Conservation (phyloP, 2,113 vertebrate genomes). For the Chionis minor region DNA sequence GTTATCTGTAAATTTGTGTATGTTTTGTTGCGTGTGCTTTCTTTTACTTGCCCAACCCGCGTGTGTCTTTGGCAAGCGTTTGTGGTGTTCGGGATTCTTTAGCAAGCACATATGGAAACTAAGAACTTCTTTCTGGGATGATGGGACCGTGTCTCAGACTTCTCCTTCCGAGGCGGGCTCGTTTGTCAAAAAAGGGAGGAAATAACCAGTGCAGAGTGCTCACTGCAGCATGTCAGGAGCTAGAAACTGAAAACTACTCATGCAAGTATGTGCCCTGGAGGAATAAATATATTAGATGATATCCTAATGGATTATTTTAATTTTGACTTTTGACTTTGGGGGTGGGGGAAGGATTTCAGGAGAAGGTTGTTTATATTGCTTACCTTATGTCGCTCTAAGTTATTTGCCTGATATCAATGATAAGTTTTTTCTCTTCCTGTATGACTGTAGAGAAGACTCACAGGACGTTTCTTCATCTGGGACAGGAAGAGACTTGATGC, state of each 20-base stretch:
- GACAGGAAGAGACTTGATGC: neutral
- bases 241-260: neutral
- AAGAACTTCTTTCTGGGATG: neutral
- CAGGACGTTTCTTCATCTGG: neutral
- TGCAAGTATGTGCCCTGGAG: neutral
- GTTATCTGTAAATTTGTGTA: neutral
- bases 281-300: neutral
- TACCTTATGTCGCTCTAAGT: neutral
- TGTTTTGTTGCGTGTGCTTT: neutral
- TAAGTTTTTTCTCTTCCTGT: neutral
- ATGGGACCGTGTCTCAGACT: neutral
- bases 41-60: neutral
- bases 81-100: neutral
- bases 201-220: neutral
- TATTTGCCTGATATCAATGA: neutral
- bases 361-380: neutral
- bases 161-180: neutral
- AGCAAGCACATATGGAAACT: neutral
- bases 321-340: neutral
- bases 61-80: neutral
- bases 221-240: neutral
- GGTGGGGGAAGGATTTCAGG: accelerated
- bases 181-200: neutral
- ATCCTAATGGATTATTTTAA: neutral
- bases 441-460: neutral